A percentile compares a stretch with the other conserved stretches of the same genome.
phyloP scores from a whole-genome alignment of 2,888 invertebrate species.

The Drosophila bunnanda region DNA sequence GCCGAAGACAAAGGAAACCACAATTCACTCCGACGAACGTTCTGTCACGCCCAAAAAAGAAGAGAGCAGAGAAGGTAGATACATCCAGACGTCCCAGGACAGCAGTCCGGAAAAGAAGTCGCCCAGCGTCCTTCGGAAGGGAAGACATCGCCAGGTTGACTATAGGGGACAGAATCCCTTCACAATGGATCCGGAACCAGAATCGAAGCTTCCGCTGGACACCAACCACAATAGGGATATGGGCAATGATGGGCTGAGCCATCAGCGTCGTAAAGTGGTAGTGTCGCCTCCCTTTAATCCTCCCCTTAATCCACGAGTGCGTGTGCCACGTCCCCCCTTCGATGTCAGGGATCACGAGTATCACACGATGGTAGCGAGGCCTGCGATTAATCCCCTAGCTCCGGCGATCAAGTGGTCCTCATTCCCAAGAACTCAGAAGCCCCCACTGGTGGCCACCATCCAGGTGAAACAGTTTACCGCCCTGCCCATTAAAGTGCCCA shows the following conservation, averaged over 20 bases:
- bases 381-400: conserved; percentile 14
- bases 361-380: conserved; percentile 46
- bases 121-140: conserved; percentile 13
- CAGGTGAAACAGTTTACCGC: conserved; percentile 14
- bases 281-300: conserved; percentile 53
- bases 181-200: not conserved
- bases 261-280: conserved; percentile 22
- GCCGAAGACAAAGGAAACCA: not conserved
- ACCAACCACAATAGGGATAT: not conserved
- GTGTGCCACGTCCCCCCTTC: conserved; percentile 62
- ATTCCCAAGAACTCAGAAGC: not conserved
- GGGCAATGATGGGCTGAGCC: not conserved
- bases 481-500: conserved; percentile 1
- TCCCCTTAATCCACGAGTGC: conserved; percentile 65
- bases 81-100: not conserved
- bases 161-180: conserved; percentile 50
- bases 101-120: not conserved
- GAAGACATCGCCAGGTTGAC: conserved; percentile 11
- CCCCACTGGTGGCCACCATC: not conserved
- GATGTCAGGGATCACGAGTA: conserved; percentile 66
- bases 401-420: conserved; percentile 6
- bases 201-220: not conserved
- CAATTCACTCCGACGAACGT: not conserved
- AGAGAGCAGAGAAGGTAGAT: not conserved
- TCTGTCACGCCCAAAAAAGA: not conserved